Evolutionary conservation across 2,888 invertebrate genomes (phyloP), one percentile per base, ranked within the genome.

Genomic region (Dasysyrphus tricinctus): DNA sequence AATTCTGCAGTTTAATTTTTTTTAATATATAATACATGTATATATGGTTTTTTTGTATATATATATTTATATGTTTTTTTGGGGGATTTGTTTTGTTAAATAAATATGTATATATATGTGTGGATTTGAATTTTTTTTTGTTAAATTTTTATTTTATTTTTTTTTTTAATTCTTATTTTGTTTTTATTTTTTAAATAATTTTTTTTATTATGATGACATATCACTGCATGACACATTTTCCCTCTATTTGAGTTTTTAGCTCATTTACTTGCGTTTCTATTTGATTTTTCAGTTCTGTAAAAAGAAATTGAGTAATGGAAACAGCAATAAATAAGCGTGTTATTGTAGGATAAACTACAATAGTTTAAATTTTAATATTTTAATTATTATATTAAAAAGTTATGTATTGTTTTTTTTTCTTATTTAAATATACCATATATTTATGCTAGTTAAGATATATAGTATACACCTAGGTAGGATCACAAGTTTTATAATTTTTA

Each of bases 241-340:
- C 97, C 95, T 98, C 98, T 94, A 98, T 96, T 94, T 97, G 97
- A 93, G 97, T 96, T 95, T 98, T 98, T 94, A 98, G 95, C 95
- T 98, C 98, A 94, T 96, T 98, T 94, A 98, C 97, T 95, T 98
- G 98, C 93, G 97, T 96, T 94, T 98, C 98, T 95, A 98, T 96
- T 94, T 97, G 97, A 94, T 98, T 98, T 96, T 98, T 98, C 95
- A 98, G 94, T 94, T 98, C 98, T 98, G 97, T 90, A 97, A 96
- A 92, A 91, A 92, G 91, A 91, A 92, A 92, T 92, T 92, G 92
- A 92, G 92, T 92, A 90, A 92, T 92, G 92, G 92, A 92, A 92
- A 92, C 92, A 92, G 92, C 92, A 92, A 92, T 92, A 92, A 92
- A 92, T 92, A 92, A 92, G 92, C 91, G 90, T 91, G 91, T 91